Evolutionary conservation across 2,888 invertebrate genomes (phyloP).

Genomic region (Drosophila acutilabella): DNA sequence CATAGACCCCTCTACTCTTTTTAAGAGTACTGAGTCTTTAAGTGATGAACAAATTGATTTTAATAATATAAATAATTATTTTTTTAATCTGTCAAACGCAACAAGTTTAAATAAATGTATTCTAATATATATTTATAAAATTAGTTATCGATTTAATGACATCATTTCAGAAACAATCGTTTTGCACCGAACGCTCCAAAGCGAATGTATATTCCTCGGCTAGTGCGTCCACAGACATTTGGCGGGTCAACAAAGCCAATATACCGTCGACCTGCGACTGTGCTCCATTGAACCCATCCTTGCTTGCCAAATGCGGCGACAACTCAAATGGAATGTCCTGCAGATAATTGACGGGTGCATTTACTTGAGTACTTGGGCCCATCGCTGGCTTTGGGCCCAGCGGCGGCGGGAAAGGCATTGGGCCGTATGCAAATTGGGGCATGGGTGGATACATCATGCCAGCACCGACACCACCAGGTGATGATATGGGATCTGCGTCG

Average conservation of each 20-base stretch:
- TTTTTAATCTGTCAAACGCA: constrained; percentile 23
- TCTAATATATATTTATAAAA: constrained; percentile 22
- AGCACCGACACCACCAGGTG: constrained; percentile 4
- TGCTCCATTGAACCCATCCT: constrained; percentile 69
- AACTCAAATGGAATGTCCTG: constrained; percentile 82
- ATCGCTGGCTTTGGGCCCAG: constrained; percentile 27
- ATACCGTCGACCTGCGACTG: constrained; percentile 83
- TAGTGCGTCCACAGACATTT: constrained; percentile 75
- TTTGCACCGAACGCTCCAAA: constrained; percentile 81
- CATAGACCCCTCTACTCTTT: too few relatives aligned
- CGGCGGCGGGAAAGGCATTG: constrained; percentile 64
- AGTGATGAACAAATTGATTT: constrained; percentile 1
- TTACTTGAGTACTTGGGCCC: neutral
- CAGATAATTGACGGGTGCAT: constrained; percentile 74
- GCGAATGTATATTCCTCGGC: constrained; percentile 80
- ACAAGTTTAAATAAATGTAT: constrained; percentile 28
- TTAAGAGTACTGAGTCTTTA: neutral
- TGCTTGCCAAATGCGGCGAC: constrained; percentile 75
- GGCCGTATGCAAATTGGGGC: constrained; percentile 55
- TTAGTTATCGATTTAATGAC: constrained; percentile 10
- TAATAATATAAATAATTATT: constrained; percentile 12
- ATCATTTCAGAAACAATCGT: constrained; percentile 71
- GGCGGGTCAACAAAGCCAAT: constrained; percentile 80
- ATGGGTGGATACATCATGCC: constrained; percentile 71
- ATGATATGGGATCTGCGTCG: constrained; percentile 48